A percentile compares a stretch with the other conserved stretches of the same genome.
These are phyloP conservation scores for Sebastes schlegelii DNA, from an alignment of 2,113 vertebrate species.

Conservation along the genomic window DNA sequence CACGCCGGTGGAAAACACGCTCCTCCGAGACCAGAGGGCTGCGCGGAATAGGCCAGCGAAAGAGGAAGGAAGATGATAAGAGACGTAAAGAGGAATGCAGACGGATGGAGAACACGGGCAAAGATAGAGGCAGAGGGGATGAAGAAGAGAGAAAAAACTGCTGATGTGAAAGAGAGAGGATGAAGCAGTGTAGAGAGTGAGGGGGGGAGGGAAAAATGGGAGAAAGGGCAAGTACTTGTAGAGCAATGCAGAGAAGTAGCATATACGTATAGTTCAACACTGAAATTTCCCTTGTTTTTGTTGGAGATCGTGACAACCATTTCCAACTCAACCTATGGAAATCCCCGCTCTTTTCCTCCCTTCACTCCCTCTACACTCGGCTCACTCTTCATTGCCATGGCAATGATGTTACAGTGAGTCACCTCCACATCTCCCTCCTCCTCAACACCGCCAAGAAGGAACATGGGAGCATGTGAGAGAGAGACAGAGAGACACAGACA, in stretches of 20 bases:
- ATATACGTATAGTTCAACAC: background rate
- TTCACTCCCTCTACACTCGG: slow-evolving; percentile 38
- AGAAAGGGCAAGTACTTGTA: background rate
- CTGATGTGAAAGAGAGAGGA: slow-evolving; percentile 39
- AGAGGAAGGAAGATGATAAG: slow-evolving; percentile 45
- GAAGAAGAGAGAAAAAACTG: slow-evolving; percentile 5
- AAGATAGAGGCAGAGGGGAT: background rate
- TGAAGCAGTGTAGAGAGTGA: slow-evolving; percentile 9
- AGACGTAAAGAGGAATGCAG: slow-evolving; percentile 25
- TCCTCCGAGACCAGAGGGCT: slow-evolving; percentile 55
- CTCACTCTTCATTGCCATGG: slow-evolving; percentile 77
- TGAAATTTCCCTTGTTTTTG: slow-evolving; percentile 6
- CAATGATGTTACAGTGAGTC: slow-evolving; percentile 83
- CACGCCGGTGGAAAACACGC: slow-evolving; percentile 53
- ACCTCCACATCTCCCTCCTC: slow-evolving; percentile 79
- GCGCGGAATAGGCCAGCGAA: slow-evolving; percentile 38
- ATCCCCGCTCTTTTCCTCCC: slow-evolving; percentile 50
- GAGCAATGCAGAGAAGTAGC: background rate
- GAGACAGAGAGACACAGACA: slow-evolving; percentile 23
- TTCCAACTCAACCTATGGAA: slow-evolving; percentile 54
- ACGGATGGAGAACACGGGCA: slow-evolving; percentile 15
- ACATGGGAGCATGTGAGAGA: slow-evolving; percentile 61
- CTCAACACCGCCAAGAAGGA: slow-evolving; percentile 69
- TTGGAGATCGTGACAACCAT: slow-evolving; percentile 35
- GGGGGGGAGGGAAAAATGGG: background rate